Evolutionary conservation across 2,888 invertebrate genomes (phyloP).

Genomic region (Drosophila lacicola): DNA sequence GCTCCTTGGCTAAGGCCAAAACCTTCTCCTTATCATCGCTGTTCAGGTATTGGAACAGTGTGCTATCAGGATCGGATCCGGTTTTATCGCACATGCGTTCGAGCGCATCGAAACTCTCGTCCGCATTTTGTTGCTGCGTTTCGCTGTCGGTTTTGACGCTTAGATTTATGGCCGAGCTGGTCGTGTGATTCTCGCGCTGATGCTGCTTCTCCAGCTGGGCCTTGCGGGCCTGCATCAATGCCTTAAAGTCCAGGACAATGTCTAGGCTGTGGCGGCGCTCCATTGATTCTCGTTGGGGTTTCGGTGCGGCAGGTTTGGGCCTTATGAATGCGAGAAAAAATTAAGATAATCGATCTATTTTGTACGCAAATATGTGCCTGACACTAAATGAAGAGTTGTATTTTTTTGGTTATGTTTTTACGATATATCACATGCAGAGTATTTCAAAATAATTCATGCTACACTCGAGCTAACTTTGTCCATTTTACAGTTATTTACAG

Average conservation of each 20-base stretch:
- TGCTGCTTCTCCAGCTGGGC: conserved; percentile 20
- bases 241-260: conserved; percentile 72
- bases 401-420: too few species aligned
- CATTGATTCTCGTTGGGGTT: conserved; percentile 31
- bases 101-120: conserved; percentile 82
- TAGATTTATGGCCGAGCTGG: background rate
- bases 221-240: conserved; percentile 33
- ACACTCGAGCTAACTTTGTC: too few species aligned
- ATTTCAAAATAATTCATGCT: too few species aligned
- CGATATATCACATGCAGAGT: too few species aligned
- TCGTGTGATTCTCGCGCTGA: conserved; percentile 3
- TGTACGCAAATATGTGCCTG: too few species aligned
- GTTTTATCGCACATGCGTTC: conserved; percentile 84
- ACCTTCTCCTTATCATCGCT: conserved; percentile 70
- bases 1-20: conserved; percentile 59
- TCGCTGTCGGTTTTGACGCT: background rate
- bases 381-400: too few species aligned
- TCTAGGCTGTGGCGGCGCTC: conserved; percentile 73
- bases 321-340: too few species aligned
- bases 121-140: conserved; percentile 12
- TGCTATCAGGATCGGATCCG: conserved; percentile 83
- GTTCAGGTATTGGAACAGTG: conserved; percentile 81
- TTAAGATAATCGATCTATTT: too few species aligned
- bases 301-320: conserved; percentile 4
- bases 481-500: too few species aligned